Base-by-base conservation (phyloP, 1,140 invertebrate species). In the Plodia interpunctella region DNA sequence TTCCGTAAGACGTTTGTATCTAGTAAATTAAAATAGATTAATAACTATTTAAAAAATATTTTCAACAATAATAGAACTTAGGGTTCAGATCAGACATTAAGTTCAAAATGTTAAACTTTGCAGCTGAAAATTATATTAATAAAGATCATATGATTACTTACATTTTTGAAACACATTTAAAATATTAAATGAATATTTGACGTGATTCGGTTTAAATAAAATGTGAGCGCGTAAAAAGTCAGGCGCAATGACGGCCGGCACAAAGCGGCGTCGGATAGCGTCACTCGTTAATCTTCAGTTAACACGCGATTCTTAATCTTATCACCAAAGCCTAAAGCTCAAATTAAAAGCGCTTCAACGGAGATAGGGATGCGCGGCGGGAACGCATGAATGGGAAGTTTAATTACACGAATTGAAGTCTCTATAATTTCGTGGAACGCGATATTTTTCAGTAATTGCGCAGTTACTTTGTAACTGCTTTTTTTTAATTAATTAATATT, bases 401-500 rank as follows among this genome's bases (percentile, higher is more conserved):
- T 44, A 44, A 44, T 44, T 44, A 15, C 13, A 44, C 38, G 38
- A 44, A 44, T 44, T 44, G 38, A 44, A 44, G 38, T n/a, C 38
- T 44, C 38, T n/a, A 44, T 44, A 44, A 44, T 15, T n/a, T 44
- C 6, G 4, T 44, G 38, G 38, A 44, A 44, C 38, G 13, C 38
- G 38, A 44, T 44, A 44, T 44, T 44, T 44, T 17, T 2, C 38
- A 17, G 38, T 44, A 44, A 44, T 44, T 44, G 38, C 38, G 38
- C 38, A 44, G 15, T 44, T 44, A 17, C 38, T n/a, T 44, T 44
- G 38, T 44, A 44, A 44, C 38, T 44, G 38, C 38, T 44, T 44
- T 44, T 44, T 38, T 44, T 44, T 15, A 44, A 44, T 44, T 44
- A 44, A 44, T 44, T 44, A 44, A 44, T 44, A 44, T 44, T 44